Evolutionary conservation across 64 coral and sea anemone species (phyloP), one percentile per base, ranked within the genome.

Genomic region (Montipora sp.): DNA sequence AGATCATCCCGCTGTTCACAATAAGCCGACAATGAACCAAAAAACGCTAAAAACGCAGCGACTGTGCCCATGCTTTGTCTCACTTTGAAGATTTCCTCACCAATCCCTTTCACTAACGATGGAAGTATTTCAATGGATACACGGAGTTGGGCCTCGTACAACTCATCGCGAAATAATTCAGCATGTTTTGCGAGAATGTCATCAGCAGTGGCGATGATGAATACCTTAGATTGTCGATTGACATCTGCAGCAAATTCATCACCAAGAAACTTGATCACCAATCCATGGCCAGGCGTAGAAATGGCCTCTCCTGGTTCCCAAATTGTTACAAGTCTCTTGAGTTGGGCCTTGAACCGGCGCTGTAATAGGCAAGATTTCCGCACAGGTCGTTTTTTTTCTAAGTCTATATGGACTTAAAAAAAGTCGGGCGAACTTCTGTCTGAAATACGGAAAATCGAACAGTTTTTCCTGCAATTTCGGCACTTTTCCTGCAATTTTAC

Each of bases 31-130:
- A 94, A 27, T 61, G 86, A 48, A 8, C 87, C 92, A 13, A 87
- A 87, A 89, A 94, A 94, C 13, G 68, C 92, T 11, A 94, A 53
- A 61, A 94, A 94, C 45, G 87, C 92, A 7, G 59, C 87, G n/a
- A 89, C 59, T 4, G 20, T 94, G 8, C 92, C 92, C 65, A 79
- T 48, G 16, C 77, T 43, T 51, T 51, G 87, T 51, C 60, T 94
- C 23, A 47, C 69, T 15, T 76, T 75, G 44, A 94, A 94, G 77
- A 94, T 75, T 9, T 75, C 79, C 14, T 89, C 7, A 10, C 92
- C 92, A 78, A 94, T 89, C 27, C 89, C 87, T 0, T 72, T 51
- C 19, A 94, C 51, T 16, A 89, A 65, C 6, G 59, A 18, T 2
- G 68, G 53, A 24, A 27, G 24, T 27, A 27, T 27, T 27, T 27